Evolutionary conservation across 2,888 invertebrate genomes (phyloP), one percentile per base, ranked within the genome.

Genomic region (Tetragnatha montana): DNA sequence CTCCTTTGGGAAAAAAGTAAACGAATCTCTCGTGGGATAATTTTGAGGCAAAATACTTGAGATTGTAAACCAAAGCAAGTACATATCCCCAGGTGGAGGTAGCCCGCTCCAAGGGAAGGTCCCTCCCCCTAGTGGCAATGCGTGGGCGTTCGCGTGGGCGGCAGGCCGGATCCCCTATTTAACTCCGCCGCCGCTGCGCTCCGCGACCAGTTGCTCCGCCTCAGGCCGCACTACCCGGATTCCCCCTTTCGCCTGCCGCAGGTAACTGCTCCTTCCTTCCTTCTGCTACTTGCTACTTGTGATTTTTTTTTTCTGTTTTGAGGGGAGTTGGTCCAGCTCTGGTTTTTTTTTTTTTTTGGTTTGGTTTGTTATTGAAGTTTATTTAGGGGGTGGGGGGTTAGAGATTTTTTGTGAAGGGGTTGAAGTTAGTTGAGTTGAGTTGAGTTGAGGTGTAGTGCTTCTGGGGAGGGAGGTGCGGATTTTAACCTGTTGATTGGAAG

Each of bases 131-230:
- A 60, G 74, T 49, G 68, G 87, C 87, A 81, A 50, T 84, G 89
- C 89, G 89, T 85, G 89, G 89, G 89, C 76, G 89, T 89, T 89
- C 85, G 89, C 85, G 85, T 19, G 89, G 89, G 70, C 47, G 70
- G 70, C 49, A 60, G 17, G 47, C 47, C n/a, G 70, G 78, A 76
- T 47, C 75, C 81, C 89, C 85, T 89, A 89, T 89, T 89, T 89
- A 89, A 89, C 89, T 47, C 81, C 76, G 85, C 81, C 81, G 81
- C 81, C 89, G 81, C 70, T 71, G 81, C 51, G 60, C 71, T 71
- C 60, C 89, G 76, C 81, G 85, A 89, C 89, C 89, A 89, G 89
- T 89, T 89, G 89, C 89, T 89, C 89, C 89, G 85, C 89, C 89
- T 89, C 84, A 89, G 50, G 80, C 73, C 82, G 79, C 21, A 73